Base-by-base conservation (phyloP, 2,797 vertebrate species). In the Falco peregrinus region DNA sequence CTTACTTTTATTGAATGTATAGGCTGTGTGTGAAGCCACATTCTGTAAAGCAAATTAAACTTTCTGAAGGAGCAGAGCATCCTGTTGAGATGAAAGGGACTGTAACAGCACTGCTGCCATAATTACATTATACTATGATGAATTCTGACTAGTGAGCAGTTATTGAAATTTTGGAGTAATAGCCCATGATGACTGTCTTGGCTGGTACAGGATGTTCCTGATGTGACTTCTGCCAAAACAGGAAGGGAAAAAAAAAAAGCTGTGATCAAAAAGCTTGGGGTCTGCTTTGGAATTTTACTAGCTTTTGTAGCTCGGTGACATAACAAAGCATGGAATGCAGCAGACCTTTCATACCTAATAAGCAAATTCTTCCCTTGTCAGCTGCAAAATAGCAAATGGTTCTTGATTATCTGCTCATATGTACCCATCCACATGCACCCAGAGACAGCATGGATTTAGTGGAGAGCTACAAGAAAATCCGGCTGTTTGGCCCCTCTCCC, bases 151-250 rank as follows among this genome's bases (percentile, higher is more conserved):
- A 35, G 75, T 87, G 79, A 93, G 37, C 65, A 63, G 65, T 89
- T 92, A 84, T 43, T 78, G 73, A 92, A 89, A 83, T 85, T 95
- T 87, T 93, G 35, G 57, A 81, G 86, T 85, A 94, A 87, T 76
- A 93, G 75, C 54, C 81, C n/a, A 10, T 83, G 78, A 89, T 0
- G 1, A 61, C 71, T 93, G 45, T 75, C 79, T 94, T 94, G 93
- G 79, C 87, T 96, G 69, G 84, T 92, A 94, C 87, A 91, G 95
- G 94, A 85, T 94, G 90, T 95, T 93, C 81, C 92, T 85, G 57
- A 70, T 80, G 65, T 88, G 96, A 92, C 89, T 97, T 95, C 68
- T 97, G 86, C 90, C 89, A 96, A 95, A 97, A 87, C 89, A 96
- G 93, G 91, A 94, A 94, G 75, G 35, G 14, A 41, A 84, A 71